phyloP scores from a whole-genome alignment of 1,140 invertebrate genomes.

The Lepidurus apus region DNA sequence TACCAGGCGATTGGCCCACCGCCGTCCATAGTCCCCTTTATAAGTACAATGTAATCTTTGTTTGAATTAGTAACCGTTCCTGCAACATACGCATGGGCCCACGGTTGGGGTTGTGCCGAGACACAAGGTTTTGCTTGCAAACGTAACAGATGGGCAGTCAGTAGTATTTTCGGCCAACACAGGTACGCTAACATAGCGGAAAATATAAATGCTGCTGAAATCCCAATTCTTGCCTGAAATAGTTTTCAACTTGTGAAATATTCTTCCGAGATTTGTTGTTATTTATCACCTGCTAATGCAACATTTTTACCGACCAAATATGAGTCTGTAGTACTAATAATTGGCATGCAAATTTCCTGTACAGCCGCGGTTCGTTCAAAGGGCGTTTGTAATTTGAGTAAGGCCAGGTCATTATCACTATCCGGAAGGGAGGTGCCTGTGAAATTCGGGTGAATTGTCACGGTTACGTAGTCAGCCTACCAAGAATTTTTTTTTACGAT shows the following conservation, averaged over 20 bases:
- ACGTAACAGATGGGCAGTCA: not conserved
- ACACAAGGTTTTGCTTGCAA: not conserved
- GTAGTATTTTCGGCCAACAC: not conserved
- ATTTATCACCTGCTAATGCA: not conserved
- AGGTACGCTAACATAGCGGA: not conserved
- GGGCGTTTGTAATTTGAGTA: not conserved
- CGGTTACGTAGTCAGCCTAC: not conserved
- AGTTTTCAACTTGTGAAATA: not conserved
- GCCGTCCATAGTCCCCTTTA: not conserved
- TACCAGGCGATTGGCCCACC: not conserved
- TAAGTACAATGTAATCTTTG: not conserved
- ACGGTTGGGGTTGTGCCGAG: not conserved
- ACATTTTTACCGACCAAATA: not conserved
- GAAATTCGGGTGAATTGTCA: not conserved
- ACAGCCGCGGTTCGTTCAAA: not conserved
- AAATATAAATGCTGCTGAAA: no score
- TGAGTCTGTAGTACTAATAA: not conserved
- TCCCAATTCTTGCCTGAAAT: not conserved
- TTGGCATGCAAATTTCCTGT: not conserved
- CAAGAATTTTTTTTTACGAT: not conserved
- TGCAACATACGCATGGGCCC: not conserved
- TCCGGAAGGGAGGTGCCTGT: not conserved
- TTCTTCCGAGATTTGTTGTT: not conserved
- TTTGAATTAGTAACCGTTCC: not conserved
- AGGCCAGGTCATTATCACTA: not conserved